These are phyloP conservation scores for Drosophila quinaria DNA, from an alignment of 2,888 invertebrate genomes.

Conservation along the genomic window DNA sequence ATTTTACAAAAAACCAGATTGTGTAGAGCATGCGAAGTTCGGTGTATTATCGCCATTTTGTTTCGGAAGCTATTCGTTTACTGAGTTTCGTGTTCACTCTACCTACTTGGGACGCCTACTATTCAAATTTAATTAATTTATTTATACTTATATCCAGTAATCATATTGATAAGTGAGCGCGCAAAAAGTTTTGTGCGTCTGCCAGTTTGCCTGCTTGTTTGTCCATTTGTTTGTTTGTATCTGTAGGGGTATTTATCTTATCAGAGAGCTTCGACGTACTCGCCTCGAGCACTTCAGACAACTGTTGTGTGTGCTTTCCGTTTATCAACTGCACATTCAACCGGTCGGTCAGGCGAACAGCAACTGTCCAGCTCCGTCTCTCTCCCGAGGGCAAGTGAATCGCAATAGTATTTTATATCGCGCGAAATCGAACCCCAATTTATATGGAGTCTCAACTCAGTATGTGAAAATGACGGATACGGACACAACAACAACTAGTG, in stretches of 20 bases:
- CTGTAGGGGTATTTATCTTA: slow-evolving; percentile 60
- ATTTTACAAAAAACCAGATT: too few relatives aligned
- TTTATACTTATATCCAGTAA: slow-evolving; percentile 73
- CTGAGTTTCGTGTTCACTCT: slow-evolving; percentile 45
- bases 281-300: slow-evolving; percentile 62
- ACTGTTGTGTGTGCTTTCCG: slow-evolving; percentile 39
- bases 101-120: slow-evolving; percentile 38
- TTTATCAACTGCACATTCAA: slow-evolving; percentile 65
- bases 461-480: slow-evolving; percentile 47
- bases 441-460: slow-evolving; percentile 19
- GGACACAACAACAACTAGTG: slow-evolving; percentile 52
- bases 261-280: slow-evolving; percentile 45
- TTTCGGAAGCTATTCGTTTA: slow-evolving; percentile 19
- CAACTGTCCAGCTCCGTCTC: slow-evolving; percentile 50
- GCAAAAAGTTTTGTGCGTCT: slow-evolving; percentile 34
- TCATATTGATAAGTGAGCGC: slow-evolving; percentile 66
- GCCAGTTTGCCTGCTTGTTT: slow-evolving; percentile 32
- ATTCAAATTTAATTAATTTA: slow-evolving; percentile 82
- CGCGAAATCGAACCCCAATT: slow-evolving; percentile 18
- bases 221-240: slow-evolving; percentile 29
- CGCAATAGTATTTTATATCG: slow-evolving; percentile 8
- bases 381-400: slow-evolving; percentile 46
- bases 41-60: slow-evolving; percentile 7
- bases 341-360: slow-evolving; percentile 61
- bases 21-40: slow-evolving; percentile 1